Percentiles rank a stretch among this genome's conserved stretches.
phyloP scores from a whole-genome alignment of 2,113 vertebrate species.

The Gallinago undulata region DNA sequence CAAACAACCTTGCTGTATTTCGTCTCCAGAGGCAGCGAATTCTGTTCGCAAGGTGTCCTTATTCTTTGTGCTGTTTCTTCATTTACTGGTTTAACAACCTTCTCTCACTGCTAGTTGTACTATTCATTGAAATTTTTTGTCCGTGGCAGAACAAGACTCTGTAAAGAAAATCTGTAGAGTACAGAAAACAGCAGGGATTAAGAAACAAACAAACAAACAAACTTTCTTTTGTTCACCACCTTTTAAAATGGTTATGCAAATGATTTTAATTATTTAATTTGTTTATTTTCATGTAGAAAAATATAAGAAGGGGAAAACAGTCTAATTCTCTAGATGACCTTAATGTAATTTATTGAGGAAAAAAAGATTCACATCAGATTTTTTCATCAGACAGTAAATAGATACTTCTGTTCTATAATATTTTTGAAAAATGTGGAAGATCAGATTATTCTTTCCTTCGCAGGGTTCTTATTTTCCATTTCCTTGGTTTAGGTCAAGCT shows the following conservation, averaged over 20 bases:
- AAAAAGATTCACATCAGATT: not conserved
- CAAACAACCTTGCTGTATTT: conserved; percentile 6
- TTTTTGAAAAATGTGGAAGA: not conserved
- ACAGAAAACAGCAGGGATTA: not conserved
- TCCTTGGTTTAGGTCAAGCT: not conserved
- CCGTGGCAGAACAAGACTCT: not conserved
- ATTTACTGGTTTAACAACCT: conserved; percentile 32
- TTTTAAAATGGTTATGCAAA: not conserved
- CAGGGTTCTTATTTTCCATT: not conserved
- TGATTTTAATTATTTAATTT: not conserved
- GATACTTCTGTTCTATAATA: not conserved
- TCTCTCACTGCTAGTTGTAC: not conserved
- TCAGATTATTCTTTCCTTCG: not conserved
- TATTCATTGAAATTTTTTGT: not conserved
- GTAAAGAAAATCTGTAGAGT: not conserved
- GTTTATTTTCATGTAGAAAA: not conserved
- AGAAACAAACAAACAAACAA: not conserved
- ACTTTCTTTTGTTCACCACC: not conserved
- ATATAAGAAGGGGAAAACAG: not conserved
- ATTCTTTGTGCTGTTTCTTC: not conserved
- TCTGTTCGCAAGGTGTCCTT: conserved; percentile 23
- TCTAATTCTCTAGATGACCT: not conserved
- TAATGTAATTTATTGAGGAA: not conserved
- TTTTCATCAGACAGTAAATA: not conserved
- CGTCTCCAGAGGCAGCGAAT: not conserved